Evolutionary conservation across 2,113 vertebrate species (phyloP).

Genomic region (Neopipo cinnamomea): DNA sequence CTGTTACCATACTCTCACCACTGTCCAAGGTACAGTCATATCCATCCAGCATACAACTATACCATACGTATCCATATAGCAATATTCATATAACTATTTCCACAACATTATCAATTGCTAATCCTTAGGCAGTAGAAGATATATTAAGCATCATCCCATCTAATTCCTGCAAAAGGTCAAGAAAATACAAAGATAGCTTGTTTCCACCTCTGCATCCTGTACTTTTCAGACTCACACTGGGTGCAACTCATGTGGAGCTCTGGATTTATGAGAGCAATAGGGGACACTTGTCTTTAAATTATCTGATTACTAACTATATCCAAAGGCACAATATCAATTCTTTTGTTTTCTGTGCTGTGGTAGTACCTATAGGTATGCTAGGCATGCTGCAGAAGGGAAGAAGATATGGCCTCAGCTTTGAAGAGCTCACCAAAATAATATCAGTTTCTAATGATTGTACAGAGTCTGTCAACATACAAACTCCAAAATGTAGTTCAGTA

Average conservation of each 20-base stretch:
- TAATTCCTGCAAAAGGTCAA: not conserved
- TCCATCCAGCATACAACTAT: not conserved
- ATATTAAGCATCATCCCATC: not conserved
- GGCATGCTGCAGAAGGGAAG: not conserved
- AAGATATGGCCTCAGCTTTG: not conserved
- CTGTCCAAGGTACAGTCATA: not conserved
- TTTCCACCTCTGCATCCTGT: rapidly evolving
- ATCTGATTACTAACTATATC: not conserved
- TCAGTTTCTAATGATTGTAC: not conserved
- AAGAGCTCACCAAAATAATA: not conserved
- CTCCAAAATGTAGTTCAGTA: not conserved
- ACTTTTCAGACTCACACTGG: not conserved
- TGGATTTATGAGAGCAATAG: not conserved
- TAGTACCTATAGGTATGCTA: not conserved
- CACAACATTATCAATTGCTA: not conserved
- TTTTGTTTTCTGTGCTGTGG: not conserved
- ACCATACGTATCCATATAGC: not conserved
- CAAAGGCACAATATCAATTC: not conserved
- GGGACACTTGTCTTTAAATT: not conserved
- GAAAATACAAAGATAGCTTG: not conserved
- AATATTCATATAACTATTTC: not conserved
- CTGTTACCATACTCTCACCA: too few species aligned
- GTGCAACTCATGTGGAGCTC: not conserved
- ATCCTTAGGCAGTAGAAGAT: not conserved
- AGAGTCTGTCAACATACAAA: not conserved